Evolutionary conservation across 2,888 invertebrate genomes (phyloP), one percentile per base, ranked within the genome.

Genomic region (Arrhopalites spinosus): DNA sequence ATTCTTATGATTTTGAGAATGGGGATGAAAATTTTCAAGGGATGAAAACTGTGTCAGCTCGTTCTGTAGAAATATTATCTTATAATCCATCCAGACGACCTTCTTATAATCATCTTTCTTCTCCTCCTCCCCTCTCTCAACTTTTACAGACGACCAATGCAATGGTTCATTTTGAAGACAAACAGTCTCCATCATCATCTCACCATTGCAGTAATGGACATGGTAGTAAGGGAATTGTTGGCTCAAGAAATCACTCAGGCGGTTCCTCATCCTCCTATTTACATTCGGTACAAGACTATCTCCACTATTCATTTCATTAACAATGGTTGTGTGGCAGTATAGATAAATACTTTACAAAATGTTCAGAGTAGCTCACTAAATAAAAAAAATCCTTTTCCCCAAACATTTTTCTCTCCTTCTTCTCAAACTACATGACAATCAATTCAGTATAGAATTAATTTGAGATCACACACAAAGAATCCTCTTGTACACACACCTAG

Each of bases 1-100:
- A 83, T 64, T 82, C 82, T 2, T 82, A 82, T 77, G 82, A 83
- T 53, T 76, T 83, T 27, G 81, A 82, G 66, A 67, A 3, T 2
- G 30, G 20, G 29, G 23, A 45, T 25, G 17, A 47, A 5, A 20
- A 50, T 20, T 78, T 79, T 68, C 15, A 77, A 25, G 69, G 68
- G 25, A n/a, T 72, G 30, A 80, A 77, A 63, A 78, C 78, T 0
- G 59, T 71, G 7, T 72, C 78, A 3, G 43, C 56, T 68, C 69
- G 79, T 25, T 78, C 81, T 15, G 83, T 83, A 0, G 81, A 82
- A 74, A 81, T 83, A 27, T 68, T 83, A 13, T 82, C 82, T 0
- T 83, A 82, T 71, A 79, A 82, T 73, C 83, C 81, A 17, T 74
- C 81, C 2, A 77, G 80, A 56, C 50, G 81, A 30, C 20, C 79